These are phyloP conservation scores for Bergia sp. DNA, from an alignment of 92 coral and sea anemone genomes.

Conservation along the genomic window DNA sequence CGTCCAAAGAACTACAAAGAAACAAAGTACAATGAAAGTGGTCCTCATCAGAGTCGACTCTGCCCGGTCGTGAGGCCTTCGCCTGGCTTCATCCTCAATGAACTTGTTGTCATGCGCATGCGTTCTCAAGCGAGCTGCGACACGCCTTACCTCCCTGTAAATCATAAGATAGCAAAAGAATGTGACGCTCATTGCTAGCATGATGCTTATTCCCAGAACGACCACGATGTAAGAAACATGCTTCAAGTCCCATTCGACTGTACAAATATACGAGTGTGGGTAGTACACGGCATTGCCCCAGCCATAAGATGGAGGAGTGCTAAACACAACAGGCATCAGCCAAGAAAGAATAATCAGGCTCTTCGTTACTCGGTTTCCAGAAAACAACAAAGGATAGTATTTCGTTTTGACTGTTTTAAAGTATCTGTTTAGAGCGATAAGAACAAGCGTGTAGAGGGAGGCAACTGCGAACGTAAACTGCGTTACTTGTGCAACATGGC, in stretches of 20 bases:
- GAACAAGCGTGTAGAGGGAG: constrained; percentile 66
- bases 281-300: constrained; percentile 68
- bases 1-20: constrained; percentile 61
- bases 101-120: background rate
- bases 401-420: constrained; percentile 58
- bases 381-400: constrained; percentile 53
- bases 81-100: constrained; percentile 31
- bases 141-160: constrained; percentile 66
- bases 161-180: constrained; percentile 73
- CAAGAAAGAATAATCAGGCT: constrained; percentile 47
- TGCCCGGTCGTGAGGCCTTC: background rate
- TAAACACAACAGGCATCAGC: constrained; percentile 51
- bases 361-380: constrained; percentile 43
- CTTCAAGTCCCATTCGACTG: constrained; percentile 57
- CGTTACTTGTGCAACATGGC: constrained; percentile 55
- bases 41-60: constrained; percentile 51
- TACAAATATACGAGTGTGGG: constrained; percentile 49
- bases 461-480: constrained; percentile 63
- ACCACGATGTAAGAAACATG: constrained; percentile 60
- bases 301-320: constrained; percentile 70
- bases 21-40: constrained; percentile 65
- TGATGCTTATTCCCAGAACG: constrained; percentile 48
- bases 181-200: constrained; percentile 51
- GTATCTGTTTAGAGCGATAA: constrained; percentile 71
- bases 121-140: constrained; percentile 16